phyloP scores from a whole-genome alignment of 2,797 vertebrate genomes.

The Apodemus agrarius region DNA sequence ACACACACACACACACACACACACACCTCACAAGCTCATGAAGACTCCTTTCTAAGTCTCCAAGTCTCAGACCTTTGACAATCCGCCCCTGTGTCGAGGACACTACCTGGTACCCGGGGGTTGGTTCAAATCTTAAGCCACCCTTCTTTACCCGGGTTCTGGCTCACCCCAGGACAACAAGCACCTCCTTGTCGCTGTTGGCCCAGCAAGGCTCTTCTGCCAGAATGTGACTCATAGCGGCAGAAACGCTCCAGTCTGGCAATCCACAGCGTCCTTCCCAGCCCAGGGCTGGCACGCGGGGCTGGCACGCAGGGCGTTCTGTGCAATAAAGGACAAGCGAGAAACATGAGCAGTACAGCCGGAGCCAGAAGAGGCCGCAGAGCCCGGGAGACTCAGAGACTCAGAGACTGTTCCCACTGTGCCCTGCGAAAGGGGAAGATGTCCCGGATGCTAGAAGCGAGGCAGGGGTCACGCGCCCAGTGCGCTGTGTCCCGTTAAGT shows the following conservation, averaged over 20 bases:
- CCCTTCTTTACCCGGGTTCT: constrained; percentile 3
- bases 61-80: not conserved
- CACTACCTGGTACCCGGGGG: not conserved
- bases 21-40: not conserved
- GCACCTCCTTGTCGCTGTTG: not conserved
- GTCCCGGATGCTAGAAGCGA: not conserved
- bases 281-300: not conserved
- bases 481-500: not conserved
- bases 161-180: not conserved
- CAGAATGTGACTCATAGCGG: not conserved
- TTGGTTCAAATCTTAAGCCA: not conserved
- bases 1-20: not conserved
- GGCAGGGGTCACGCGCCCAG: not conserved
- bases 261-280: not conserved
- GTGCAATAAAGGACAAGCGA: not conserved
- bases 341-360: not conserved
- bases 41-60: not conserved
- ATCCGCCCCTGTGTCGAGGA: not conserved
- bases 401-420: not conserved
- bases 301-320: not conserved
- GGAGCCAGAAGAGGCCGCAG: not conserved
- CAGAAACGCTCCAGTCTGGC: not conserved
- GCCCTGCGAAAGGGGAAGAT: not conserved
- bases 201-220: not conserved
- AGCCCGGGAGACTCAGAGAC: not conserved